Base-by-base conservation (phyloP, 2,797 vertebrate species). In the Ptychobarbus kaznakovi region DNA sequence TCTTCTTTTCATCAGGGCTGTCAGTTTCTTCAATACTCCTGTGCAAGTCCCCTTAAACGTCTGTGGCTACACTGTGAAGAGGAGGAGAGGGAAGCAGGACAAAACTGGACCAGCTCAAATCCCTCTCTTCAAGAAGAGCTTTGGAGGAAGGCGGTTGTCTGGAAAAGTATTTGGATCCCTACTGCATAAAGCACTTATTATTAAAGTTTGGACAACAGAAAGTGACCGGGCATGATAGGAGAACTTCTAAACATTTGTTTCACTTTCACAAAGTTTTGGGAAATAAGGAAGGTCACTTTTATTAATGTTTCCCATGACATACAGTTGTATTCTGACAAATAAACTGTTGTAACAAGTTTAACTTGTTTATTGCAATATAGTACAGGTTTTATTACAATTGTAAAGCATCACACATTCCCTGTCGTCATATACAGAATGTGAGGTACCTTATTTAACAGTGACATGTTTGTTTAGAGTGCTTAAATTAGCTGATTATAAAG, bases 151-250 rank as follows among this genome's bases (percentile, higher is more conserved):
- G 92, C 93, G 0, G 92, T 94, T 6, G 94, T 94, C 91, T 96
- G 95, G 95, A 96, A 95, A 90, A 95, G 92, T n/a, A 89, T 96
- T 15, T 96, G 95, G 95, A 95, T 96, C 80, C 95, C 95, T 8
- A 95, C 95, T 0, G 94, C 94, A 28, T 96, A 89, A 90, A 61
- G 25, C 83, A 72, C 40, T 72, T 80, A 49, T 32, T 38, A n/a
- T 32, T 74, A 11, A 38, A 44, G 38, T n/a, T 42, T 46, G 44
- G 25, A 15, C 25, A 15, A 16, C 22, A 72, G 6, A 85, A 10
- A 42, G 44, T 25, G 18, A 10, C 16, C 4, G 1, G 32, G 35
- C 1, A 22, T 20, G 51, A 10, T 28, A 25, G 7, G 3, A 68
- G 63, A 42, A 46, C 5, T 16, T 49, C 5, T 49, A 42, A 42